phyloP scores from a whole-genome alignment of 2,797 vertebrate genomes.

The Clarias laeviceps region DNA sequence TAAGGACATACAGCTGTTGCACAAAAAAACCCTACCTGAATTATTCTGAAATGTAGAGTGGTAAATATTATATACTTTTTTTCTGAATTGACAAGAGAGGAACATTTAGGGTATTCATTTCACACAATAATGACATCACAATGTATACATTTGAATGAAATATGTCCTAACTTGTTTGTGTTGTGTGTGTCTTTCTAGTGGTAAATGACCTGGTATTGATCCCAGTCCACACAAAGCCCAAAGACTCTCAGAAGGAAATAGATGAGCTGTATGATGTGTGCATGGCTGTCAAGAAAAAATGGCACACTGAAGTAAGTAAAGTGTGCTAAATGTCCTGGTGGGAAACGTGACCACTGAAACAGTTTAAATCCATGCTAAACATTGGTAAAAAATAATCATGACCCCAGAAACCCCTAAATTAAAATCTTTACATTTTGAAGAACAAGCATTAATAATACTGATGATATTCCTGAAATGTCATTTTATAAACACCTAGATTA shows the following conservation, averaged over 20 bases:
- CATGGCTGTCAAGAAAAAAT: conserved; percentile 63
- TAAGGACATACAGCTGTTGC: background rate
- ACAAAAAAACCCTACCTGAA: background rate
- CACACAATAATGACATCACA: background rate
- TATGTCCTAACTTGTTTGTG: background rate
- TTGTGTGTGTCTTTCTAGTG: conserved; percentile 52
- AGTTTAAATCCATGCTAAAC: background rate
- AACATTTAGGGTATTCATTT: background rate
- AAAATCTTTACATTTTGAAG: background rate
- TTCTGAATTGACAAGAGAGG: background rate
- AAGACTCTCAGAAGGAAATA: conserved; percentile 68
- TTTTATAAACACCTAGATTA: background rate
- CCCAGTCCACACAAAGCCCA: conserved; percentile 67
- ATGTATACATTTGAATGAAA: background rate
- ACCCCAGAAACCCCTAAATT: background rate
- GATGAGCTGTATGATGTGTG: conserved; percentile 73
- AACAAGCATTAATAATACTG: background rate
- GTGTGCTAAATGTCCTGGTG: background rate
- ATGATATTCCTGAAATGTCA: background rate
- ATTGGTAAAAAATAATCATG: no score
- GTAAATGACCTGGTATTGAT: conserved; percentile 71
- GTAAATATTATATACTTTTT: background rate
- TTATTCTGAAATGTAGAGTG: background rate
- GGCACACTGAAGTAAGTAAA: conserved; percentile 69
- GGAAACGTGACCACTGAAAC: background rate